These are phyloP conservation scores for Xyrichtys novacula DNA, from an alignment of 2,797 vertebrate genomes.

Conservation along the genomic window DNA sequence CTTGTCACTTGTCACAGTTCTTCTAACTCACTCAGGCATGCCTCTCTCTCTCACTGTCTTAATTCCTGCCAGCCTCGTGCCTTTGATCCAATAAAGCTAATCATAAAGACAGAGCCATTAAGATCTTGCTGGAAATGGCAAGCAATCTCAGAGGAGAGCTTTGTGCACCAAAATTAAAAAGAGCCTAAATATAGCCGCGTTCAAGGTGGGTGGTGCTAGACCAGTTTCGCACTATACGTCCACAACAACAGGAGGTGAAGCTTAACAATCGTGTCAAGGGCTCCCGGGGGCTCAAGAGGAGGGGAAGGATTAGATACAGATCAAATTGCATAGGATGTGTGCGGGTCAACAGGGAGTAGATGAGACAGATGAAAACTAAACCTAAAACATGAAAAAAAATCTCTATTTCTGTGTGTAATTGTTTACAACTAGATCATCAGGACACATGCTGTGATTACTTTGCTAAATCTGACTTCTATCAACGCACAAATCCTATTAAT, in stretches of 20 bases:
- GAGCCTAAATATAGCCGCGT: constrained; percentile 82
- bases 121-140: constrained; percentile 74
- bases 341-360: constrained; percentile 33
- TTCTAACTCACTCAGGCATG: constrained; percentile 77
- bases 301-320: constrained; percentile 60
- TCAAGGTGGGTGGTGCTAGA: constrained; percentile 54
- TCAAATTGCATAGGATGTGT: constrained; percentile 51
- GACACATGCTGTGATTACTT: no score
- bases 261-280: constrained; percentile 52
- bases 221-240: constrained; percentile 37
- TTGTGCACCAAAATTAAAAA: constrained; percentile 83
- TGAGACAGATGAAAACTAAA: constrained; percentile 7
- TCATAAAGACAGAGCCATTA: constrained; percentile 83
- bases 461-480: no score
- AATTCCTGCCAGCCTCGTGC: constrained; percentile 68
- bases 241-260: constrained; percentile 68
- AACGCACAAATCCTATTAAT: neutral
- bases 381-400: constrained; percentile 2
- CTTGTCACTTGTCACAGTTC: constrained; percentile 76
- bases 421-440: no score
- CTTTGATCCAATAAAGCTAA: constrained; percentile 81
- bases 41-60: constrained; percentile 70
- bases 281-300: constrained; percentile 48
- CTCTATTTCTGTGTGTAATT: neutral
- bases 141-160: constrained; percentile 80